Evolutionary conservation across 1,140 invertebrate genomes (phyloP).

Genomic region (Papilio glaucus): DNA sequence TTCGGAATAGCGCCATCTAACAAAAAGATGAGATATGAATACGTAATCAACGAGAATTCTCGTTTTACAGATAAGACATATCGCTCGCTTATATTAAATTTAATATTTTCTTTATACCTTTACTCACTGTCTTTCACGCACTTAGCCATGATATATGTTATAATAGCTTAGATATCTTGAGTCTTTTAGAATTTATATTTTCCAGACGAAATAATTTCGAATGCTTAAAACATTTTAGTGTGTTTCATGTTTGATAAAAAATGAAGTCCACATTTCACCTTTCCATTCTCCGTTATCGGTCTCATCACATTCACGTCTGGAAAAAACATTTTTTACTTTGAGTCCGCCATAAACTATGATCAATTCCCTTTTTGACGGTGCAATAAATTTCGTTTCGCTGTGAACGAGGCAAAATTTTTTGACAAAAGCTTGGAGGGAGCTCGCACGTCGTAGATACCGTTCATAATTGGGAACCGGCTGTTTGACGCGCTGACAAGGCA

Average conservation of each 20-base stretch:
- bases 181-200: no score
- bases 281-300: neutral
- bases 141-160: no score
- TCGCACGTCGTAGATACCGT: constrained; percentile 28
- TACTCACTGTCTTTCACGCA: no score
- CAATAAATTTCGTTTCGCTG: constrained; percentile 12
- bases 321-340: constrained; percentile 15
- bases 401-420: constrained; percentile 3
- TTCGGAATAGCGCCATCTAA: no score
- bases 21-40: no score
- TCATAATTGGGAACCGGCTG: constrained; percentile 26
- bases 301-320: constrained; percentile 11
- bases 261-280: neutral
- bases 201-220: no score
- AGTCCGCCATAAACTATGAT: constrained; percentile 22
- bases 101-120: no score
- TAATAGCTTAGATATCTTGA: no score
- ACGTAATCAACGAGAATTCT: no score
- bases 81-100: no score
- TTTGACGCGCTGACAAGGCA: constrained; percentile 26
- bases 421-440: constrained; percentile 10
- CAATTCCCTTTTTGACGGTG: constrained; percentile 20
- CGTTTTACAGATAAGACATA: no score
- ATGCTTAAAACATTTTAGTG: no score
- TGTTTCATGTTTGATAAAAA: neutral